Percentiles rank a stretch among this genome's conserved stretches.
Evolutionary conservation across 2,797 vertebrate genomes (phyloP).

Genomic region (Tympanoctomys barrerae): DNA sequence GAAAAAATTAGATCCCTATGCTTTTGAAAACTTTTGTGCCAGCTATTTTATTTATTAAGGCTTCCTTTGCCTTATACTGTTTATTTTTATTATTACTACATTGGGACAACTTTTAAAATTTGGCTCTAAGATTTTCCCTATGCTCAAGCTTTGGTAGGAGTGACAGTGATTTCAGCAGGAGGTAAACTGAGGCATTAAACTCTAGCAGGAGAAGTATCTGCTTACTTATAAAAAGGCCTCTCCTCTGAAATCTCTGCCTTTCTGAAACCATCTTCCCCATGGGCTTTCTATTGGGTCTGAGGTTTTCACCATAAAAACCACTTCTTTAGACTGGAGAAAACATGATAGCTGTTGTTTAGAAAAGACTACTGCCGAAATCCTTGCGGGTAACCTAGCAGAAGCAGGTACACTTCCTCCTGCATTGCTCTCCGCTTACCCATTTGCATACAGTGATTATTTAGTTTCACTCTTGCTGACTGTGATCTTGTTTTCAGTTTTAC

Average conservation of each 20-base stretch:
- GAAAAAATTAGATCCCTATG: not conserved
- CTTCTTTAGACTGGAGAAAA: not conserved
- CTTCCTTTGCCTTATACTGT: not conserved
- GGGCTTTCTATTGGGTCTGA: not conserved
- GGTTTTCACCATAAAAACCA: not conserved
- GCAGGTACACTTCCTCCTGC: accelerated
- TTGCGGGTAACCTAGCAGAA: not conserved
- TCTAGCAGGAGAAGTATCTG: not conserved
- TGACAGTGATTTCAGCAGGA: not conserved
- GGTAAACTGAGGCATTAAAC: not conserved
- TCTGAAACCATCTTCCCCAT: not conserved
- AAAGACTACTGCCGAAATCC: not conserved
- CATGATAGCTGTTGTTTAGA: not conserved
- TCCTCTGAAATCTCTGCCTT: not conserved
- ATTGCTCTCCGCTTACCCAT: not conserved
- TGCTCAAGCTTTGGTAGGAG: not conserved
- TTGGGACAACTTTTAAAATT: not conserved
- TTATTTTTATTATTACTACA: not conserved
- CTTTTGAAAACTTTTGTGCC: not conserved
- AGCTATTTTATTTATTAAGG: conserved; percentile 29
- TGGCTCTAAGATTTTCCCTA: not conserved
- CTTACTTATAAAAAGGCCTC: not conserved
- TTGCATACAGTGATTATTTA: not conserved
- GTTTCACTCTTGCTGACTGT: accelerated
- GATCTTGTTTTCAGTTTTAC: not conserved